Percentiles rank a stretch among this genome's conserved stretches.
Evolutionary conservation across 2,113 vertebrate species (phyloP).

Genomic region (Nyctibius bracteatus): DNA sequence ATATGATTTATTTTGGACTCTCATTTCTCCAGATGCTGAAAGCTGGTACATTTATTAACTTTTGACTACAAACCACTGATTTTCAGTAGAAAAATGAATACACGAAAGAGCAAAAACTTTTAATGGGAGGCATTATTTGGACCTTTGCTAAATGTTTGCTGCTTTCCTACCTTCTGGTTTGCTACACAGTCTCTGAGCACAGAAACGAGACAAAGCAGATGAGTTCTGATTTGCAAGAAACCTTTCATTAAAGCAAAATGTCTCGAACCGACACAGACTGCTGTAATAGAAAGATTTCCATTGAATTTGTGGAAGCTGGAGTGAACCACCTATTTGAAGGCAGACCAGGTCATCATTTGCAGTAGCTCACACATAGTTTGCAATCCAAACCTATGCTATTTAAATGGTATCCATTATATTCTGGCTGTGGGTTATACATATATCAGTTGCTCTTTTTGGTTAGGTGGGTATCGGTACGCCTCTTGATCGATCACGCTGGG

Average conservation of each 20-base stretch:
- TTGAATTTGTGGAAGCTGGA: not conserved
- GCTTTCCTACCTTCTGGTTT: not conserved
- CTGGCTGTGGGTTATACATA: not conserved
- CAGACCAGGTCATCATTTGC: not conserved
- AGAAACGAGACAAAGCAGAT: not conserved
- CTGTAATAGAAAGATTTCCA: not conserved
- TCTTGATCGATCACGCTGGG: not conserved
- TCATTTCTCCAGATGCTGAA: constrained; percentile 69
- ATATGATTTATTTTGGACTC: constrained; percentile 65
- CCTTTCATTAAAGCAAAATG: not conserved
- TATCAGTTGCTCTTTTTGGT: not conserved
- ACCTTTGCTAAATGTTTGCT: not conserved
- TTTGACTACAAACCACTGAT: not conserved
- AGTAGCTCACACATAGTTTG: not conserved
- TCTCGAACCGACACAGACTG: not conserved
- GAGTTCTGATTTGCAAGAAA: not conserved
- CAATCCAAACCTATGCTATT: not conserved
- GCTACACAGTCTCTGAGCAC: not conserved
- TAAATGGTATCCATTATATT: not conserved
- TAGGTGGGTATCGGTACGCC: not conserved
- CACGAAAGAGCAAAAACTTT: not conserved
- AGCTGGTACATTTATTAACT: constrained; percentile 56
- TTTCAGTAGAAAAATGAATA: constrained; percentile 18
- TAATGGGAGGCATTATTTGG: not conserved
- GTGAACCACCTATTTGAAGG: not conserved